Base-by-base conservation (phyloP, 92 coral and sea anemone species). In the Actinostola sp. region DNA sequence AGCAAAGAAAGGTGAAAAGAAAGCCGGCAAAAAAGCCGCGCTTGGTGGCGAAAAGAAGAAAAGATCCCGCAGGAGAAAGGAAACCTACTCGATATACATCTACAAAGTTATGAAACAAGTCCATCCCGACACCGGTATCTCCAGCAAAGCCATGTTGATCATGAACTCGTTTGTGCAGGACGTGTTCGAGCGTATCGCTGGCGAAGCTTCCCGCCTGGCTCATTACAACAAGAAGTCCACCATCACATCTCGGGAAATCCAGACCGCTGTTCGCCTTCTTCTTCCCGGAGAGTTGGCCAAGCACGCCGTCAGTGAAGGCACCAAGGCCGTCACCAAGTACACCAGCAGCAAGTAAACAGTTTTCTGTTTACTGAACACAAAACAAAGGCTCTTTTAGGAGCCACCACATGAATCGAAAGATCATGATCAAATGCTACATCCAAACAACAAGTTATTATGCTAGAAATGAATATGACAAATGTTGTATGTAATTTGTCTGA, bases 111-210 rank as follows among this genome's bases (percentile, higher is more conserved):
- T 88, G 78, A 88, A 88, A 54, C 92, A 88, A 69, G 92, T 88
- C 75, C 92, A 87, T 69, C 92, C 92, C n/a, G 92, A 87, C 85
- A 87, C 92, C 58, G 92, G 92, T 42, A 80, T 87, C 74, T 88
- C 92, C 56, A 88, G 92, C 74, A 81, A 86, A 72, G 91, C 91
- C 81, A 86, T 86, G 91, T 70, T 71, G 56, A 86, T 86, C 79
- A 86, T 86, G 91, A 86, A 86, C 83, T 81, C 86, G 16, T 86
- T 86, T n/a, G n/a, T n/a, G n/a, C n/a, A n/a, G 63, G 91, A 86
- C 55, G 82, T 86, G 83, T 86, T 86, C 82, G 91, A 86, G 66
- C 81, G 91, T 32, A 86, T 86, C 61, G 86, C 86, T 59, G 82
- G 82, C 14, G 91, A 86, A 61, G 91, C 91, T 54, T 81, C 91